These are phyloP conservation scores for Spea bombifrons DNA, from an alignment of 2,113 vertebrate species.

Conservation along the genomic window DNA sequence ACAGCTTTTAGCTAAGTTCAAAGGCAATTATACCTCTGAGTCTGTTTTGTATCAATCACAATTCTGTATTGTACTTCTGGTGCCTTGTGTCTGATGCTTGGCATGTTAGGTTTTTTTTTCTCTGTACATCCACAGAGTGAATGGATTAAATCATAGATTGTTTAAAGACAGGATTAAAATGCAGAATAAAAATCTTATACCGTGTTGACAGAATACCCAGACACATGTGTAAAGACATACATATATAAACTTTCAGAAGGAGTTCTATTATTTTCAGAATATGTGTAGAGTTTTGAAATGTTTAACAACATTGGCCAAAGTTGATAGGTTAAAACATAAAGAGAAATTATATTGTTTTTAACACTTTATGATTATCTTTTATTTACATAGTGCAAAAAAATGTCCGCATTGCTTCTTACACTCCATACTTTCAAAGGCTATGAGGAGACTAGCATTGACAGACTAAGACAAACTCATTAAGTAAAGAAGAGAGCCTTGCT, in stretches of 20 bases:
- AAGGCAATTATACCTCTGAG: constrained; percentile 81
- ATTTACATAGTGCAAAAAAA: too few species aligned
- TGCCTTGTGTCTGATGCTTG: constrained; percentile 69
- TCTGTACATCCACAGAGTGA: constrained; percentile 61
- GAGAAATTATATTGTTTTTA: too few species aligned
- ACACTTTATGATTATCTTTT: too few species aligned
- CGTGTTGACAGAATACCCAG: constrained; percentile 5
- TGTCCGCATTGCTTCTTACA: too few species aligned
- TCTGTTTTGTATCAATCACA: constrained; percentile 89
- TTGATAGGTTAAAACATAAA: too few species aligned
- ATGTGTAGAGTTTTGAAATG: too few species aligned
- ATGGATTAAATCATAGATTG: constrained; percentile 75
- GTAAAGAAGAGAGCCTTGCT: too few species aligned
- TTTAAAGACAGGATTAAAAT: constrained; percentile 66
- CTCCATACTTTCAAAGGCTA: too few species aligned
- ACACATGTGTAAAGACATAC: background rate
- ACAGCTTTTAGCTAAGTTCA: constrained; percentile 91
- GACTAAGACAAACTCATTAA: too few species aligned
- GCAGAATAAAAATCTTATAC: constrained; percentile 14
- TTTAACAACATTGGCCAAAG: too few species aligned
- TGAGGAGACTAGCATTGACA: too few species aligned
- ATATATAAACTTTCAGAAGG: background rate
- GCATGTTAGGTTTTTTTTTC: constrained; percentile 61
- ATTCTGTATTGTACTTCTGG: constrained; percentile 67
- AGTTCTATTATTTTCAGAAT: too few species aligned